Conservation (phyloP, 2,797 vertebrate genomes). For the Sebastiscus tertius region DNA sequence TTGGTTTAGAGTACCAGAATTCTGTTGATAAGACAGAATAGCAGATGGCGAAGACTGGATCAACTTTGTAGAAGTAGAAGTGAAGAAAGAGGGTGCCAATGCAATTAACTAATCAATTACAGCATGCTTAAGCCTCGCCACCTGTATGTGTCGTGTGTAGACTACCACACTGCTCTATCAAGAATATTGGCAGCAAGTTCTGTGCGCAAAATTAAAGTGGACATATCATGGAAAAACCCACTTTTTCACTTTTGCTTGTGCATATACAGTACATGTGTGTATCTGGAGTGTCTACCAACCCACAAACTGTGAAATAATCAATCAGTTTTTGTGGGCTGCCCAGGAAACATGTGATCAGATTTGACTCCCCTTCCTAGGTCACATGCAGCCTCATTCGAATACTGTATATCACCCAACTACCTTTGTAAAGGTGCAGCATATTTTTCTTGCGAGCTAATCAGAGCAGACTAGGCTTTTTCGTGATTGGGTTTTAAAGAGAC, state of each 20-base stretch:
- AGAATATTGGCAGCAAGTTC: neutral
- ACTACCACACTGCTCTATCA: neutral
- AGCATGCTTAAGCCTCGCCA: conserved; percentile 7
- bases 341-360: neutral
- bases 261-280: neutral
- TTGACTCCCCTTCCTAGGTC: too few relatives aligned
- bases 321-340: too few relatives aligned
- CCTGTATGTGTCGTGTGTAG: neutral
- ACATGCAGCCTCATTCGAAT: neutral
- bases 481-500: neutral
- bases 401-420: neutral
- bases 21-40: neutral
- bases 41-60: conserved; percentile 1
- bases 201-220: neutral
- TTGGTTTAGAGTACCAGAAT: neutral
- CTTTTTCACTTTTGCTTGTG: neutral
- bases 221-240: neutral
- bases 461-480: too few relatives aligned
- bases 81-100: conserved; percentile 5
- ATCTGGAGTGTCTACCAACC: neutral
- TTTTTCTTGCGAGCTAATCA: too few relatives aligned
- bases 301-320: neutral
- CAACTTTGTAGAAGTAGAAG: neutral
- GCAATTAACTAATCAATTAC: conserved; percentile 21
- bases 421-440: neutral